Conservation (phyloP, 2,797 vertebrate species). For the Pangasius djambal region DNA sequence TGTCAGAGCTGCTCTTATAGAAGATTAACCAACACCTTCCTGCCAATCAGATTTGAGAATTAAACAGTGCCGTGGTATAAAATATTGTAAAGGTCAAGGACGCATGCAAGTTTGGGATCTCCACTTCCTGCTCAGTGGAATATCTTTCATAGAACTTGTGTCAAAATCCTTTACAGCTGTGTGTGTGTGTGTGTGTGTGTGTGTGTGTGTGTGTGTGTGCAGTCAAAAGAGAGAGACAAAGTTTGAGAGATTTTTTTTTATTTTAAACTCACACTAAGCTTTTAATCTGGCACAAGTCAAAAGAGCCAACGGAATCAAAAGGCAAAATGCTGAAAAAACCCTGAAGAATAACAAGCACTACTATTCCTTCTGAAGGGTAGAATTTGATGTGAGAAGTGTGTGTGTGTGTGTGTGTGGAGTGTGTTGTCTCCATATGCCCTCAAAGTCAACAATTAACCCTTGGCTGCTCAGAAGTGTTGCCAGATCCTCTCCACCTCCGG, state of each 20-base stretch:
- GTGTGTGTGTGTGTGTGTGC: background rate
- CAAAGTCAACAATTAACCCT: constrained; percentile 53
- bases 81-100: constrained; percentile 49
- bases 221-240: constrained; percentile 20
- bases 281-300: constrained; percentile 44
- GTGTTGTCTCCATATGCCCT: background rate
- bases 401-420: background rate
- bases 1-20: background rate
- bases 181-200: constrained; percentile 20
- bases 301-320: constrained; percentile 30
- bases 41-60: background rate
- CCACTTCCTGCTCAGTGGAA: background rate
- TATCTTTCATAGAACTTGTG: background rate
- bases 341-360: constrained; percentile 37
- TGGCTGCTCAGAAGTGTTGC: constrained; percentile 55
- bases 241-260: constrained; percentile 34
- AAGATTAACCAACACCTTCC: background rate
- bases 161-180: background rate
- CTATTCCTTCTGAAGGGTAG: constrained; percentile 40
- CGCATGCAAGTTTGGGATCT: background rate
- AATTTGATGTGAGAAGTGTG: constrained; percentile 27
- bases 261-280: constrained; percentile 34
- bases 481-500: constrained; percentile 47
- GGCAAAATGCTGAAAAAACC: constrained; percentile 27
- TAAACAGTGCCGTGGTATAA: background rate